A percentile compares a stretch with the other conserved stretches of the same genome.
Conservation (phyloP, 2,888 invertebrate species). For the Craniophora ligustri region DNA sequence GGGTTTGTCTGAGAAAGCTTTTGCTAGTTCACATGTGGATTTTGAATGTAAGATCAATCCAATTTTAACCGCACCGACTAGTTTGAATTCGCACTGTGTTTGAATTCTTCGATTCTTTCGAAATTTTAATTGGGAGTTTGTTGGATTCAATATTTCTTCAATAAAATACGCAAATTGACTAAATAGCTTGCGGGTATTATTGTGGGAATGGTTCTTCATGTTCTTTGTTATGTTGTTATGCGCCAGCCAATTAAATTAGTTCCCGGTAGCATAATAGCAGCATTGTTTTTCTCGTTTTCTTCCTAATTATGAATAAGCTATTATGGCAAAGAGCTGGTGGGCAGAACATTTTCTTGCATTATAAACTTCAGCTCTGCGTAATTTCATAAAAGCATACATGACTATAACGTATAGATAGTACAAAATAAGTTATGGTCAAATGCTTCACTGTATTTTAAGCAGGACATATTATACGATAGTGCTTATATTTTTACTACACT, state of each 20-base stretch:
- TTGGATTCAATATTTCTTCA: neutral
- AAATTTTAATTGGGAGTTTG: neutral
- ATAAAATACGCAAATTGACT: neutral
- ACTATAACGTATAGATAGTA: no score
- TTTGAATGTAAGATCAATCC: conserved; percentile 7
- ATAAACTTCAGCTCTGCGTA: no score
- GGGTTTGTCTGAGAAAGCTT: conserved; percentile 20
- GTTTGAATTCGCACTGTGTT: neutral
- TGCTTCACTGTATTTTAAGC: no score
- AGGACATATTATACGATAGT: no score
- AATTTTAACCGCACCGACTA: neutral
- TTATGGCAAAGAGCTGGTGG: no score
- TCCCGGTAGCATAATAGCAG: neutral
- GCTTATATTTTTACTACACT: no score
- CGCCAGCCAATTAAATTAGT: neutral
- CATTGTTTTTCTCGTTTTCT: neutral
- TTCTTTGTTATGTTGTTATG: neutral
- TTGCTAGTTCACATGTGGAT: conserved; percentile 6
- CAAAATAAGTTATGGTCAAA: no score
- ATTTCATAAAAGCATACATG: no score
- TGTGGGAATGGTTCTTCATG: neutral
- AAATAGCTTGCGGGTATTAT: no score
- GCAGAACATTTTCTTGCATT: no score
- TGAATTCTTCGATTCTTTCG: no score
- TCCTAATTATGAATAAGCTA: no score